Base-by-base conservation (phyloP, 2,797 vertebrate species). In the Enteromius thamalakanensis region DNA sequence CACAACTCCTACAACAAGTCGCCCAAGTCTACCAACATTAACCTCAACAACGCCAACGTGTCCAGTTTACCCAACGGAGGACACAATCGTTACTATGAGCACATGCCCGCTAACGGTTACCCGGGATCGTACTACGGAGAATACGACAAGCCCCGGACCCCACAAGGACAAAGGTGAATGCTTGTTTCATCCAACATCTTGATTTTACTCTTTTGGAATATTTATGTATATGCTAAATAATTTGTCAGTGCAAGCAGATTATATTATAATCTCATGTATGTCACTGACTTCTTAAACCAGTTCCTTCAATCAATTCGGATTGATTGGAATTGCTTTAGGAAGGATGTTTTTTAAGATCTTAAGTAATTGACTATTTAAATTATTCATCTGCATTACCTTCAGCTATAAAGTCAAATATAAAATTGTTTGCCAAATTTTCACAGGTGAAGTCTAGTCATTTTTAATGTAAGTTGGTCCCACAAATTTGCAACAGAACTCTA, bases 1-100 rank as follows among this genome's bases (percentile, higher is more conserved):
- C 60, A 78, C 40, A 97, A 94, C 91, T 95, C 96, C 40, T 92
- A 96, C 80, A 95, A 95, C 91, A 99, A 99, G 94, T 95, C 96
- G 81, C 96, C 97, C 85, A 99, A 97, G 89, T 99, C 98, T 90
- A 98, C 97, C 89, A 99, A 99, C 93, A 96, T 97, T 95, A 99
- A 99, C 93, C 97, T 99, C 93, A 99, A 99, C 95, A 99, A 99
- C 69, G 98, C 98, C 94, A 99, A 99, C 49, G 87, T 96, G 92
- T 98, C 96, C 93, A 97, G 96, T 90, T 91, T 96, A 86, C 94
- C 95, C 91, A 97, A 97, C 0, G 97, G 97, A 85, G 97, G 95
- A 83, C 95, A 95, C 88, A 93, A 92, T 89, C 94, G 94, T 82
- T 96, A 92, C 89, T 96, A 94, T 4, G 96, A 98, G 75, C 96